Percentiles rank a stretch among this genome's conserved stretches.
Conservation (phyloP, 53 echinoderm and acorn worm species). For the Pentamera pediparva region DNA sequence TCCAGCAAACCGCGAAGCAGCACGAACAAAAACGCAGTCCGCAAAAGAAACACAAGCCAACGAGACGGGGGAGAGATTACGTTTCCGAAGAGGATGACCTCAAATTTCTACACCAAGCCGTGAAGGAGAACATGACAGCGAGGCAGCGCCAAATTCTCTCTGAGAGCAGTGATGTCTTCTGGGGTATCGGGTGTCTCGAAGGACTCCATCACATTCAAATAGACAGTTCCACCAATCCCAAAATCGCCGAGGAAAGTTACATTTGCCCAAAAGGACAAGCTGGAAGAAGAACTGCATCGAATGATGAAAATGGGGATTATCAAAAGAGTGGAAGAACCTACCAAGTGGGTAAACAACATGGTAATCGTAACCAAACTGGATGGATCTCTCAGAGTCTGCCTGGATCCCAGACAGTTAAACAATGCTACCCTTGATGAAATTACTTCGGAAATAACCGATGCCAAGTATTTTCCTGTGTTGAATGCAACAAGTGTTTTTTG, state of each 20-base stretch:
- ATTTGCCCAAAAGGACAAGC: neutral
- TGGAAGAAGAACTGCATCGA: constrained; percentile 4
- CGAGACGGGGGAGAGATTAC: no score
- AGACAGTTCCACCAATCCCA: neutral
- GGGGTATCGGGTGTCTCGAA: constrained; percentile 7
- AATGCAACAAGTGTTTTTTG: constrained; percentile 41
- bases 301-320: constrained; percentile 17
- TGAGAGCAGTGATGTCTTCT: neutral
- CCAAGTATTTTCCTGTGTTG: constrained; percentile 35
- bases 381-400: constrained; percentile 40
- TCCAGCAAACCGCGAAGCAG: no score
- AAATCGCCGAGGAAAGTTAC: constrained; percentile 25
- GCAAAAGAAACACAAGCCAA: no score
- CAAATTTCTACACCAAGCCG: no score
- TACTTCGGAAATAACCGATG: constrained; percentile 13
- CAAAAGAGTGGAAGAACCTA: constrained; percentile 16
- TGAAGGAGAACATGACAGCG: neutral
- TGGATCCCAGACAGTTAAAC: constrained; percentile 50
- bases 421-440: constrained; percentile 34
- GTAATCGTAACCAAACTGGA: constrained; percentile 31
- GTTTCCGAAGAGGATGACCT: no score
- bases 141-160: neutral
- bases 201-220: constrained; percentile 15
- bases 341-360: constrained; percentile 36
- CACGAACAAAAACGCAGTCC: no score